Base-by-base conservation (phyloP, 2,888 invertebrate species). In the Alloplasta piceator region DNA sequence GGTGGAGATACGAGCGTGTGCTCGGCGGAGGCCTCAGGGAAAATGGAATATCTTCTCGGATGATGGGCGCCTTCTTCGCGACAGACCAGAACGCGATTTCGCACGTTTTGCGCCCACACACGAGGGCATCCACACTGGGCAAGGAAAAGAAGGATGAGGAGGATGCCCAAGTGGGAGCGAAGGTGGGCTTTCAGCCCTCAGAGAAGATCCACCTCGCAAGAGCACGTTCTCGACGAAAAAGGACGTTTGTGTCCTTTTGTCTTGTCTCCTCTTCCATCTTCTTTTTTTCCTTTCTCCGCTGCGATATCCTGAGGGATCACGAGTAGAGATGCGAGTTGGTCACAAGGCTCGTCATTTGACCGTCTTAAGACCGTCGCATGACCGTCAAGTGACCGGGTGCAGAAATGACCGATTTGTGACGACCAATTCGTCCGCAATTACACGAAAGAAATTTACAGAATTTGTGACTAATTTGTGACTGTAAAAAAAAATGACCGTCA, bases 1-100 rank as follows among this genome's bases (percentile, higher is more conserved):
- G 12, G 12, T 12, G 14, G 14, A 52, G 14, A 52, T 3, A 6
- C 16, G 39, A 63, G 50, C 38, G 52, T 52, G 52, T 52, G 61
- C 55, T 73, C 56, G 46, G 56, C 56, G 66, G 26, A 26, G 66
- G 70, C 43, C 61, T 58, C 38, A 26, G 58, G 76, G 72, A 72
- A 76, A 80, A 77, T 76, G 63, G 72, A 73, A 76, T 76, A 80
- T 58, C 76, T 76, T 58, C 76, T 76, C 63, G 26, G 26, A 26
- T 26, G 26, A 63, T 76, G 76, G 60, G 61, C 56, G 36, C 71
- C 61, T 64, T 41, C 26, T 1, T 26, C 67, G 41, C 46, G 64
- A 64, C 48, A 66, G n/a, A 38, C 26, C 14, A 48, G 16, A 68
- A 43, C 10, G 52, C 71, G 66, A 61, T 63, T 63, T 46, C 55